phyloP scores from a whole-genome alignment of 2,797 vertebrate genomes.

The Girardinus metallicus region DNA sequence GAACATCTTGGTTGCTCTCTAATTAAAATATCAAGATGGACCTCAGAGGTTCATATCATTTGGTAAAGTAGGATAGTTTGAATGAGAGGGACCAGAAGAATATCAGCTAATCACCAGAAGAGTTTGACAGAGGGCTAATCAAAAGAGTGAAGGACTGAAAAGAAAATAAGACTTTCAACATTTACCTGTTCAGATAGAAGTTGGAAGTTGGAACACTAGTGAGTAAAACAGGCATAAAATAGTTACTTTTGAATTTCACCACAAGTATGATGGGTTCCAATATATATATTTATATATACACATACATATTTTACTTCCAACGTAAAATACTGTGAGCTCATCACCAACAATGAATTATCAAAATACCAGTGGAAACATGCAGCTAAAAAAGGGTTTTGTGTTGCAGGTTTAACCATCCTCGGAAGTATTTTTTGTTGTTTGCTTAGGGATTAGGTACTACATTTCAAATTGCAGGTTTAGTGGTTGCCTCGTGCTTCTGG shows the following conservation, averaged over 20 bases:
- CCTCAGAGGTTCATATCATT: neutral
- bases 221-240: neutral
- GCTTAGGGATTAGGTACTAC: neutral
- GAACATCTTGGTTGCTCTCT: neutral
- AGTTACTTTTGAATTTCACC: neutral
- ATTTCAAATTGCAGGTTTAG: neutral
- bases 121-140: neutral
- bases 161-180: neutral
- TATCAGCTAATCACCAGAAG: neutral
- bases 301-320: neutral
- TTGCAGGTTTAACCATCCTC: neutral
- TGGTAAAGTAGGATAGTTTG: neutral
- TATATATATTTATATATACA: too few relatives aligned
- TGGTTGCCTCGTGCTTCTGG: neutral
- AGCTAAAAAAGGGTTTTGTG: neutral
- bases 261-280: accelerated
- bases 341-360: neutral
- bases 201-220: constrained; percentile 10
- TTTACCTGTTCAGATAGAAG: neutral
- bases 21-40: neutral
- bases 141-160: neutral
- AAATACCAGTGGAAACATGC: neutral
- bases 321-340: neutral
- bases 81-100: neutral
- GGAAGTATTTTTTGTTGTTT: neutral